Percentiles rank a stretch among this genome's conserved stretches.
phyloP scores from a whole-genome alignment of 2,797 vertebrate species.

The Mus spretus region DNA sequence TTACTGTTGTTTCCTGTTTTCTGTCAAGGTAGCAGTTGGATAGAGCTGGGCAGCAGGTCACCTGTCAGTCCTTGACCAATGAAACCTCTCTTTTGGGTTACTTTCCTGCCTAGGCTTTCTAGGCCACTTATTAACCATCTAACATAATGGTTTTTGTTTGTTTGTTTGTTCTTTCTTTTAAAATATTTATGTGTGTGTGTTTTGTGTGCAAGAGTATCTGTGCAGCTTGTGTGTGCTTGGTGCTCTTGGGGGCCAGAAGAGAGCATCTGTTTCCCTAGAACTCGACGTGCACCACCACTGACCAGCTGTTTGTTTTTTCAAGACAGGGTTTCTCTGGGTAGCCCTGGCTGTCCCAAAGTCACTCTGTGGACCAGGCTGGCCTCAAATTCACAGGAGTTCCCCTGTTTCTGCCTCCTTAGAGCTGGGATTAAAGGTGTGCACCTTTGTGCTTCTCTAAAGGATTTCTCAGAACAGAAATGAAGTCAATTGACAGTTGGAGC shows the following conservation, averaged over 20 bases:
- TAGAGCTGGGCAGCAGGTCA: neutral
- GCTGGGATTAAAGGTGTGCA: neutral
- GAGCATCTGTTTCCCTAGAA: neutral
- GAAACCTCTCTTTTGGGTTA: constrained; percentile 42
- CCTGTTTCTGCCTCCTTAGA: neutral
- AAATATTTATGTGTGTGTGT: neutral
- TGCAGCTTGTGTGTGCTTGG: neutral
- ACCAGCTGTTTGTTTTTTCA: neutral
- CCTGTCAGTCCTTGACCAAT: neutral
- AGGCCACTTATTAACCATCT: neutral
- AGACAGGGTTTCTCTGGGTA: neutral
- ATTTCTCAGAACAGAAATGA: constrained; percentile 54
- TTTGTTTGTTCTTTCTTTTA: neutral
- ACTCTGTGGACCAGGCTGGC: neutral
- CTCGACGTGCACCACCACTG: neutral
- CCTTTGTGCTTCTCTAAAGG: neutral
- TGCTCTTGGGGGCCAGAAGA: neutral
- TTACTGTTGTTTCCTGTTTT: neutral
- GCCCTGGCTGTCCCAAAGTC: neutral
- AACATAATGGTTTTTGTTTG: neutral
- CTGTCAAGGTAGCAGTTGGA: constrained; percentile 1
- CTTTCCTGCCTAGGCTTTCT: constrained; percentile 15
- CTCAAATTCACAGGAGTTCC: neutral
- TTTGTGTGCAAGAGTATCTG: neutral
- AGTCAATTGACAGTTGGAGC: neutral